Percentiles rank a stretch among this genome's conserved stretches.
Evolutionary conservation across 2,888 invertebrate species (phyloP).

Genomic region (Eristalis intricaria): DNA sequence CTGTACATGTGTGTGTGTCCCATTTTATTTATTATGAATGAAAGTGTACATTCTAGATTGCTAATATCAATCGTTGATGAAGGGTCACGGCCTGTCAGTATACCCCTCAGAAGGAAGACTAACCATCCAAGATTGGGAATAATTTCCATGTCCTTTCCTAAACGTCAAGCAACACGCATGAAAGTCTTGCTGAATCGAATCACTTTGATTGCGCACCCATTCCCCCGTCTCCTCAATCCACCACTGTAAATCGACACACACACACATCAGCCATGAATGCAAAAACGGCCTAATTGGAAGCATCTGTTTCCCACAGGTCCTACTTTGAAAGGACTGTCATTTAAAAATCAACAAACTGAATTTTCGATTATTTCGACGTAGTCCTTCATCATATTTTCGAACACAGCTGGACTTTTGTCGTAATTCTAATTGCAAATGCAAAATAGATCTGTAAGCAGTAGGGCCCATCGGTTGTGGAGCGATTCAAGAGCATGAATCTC

Average conservation of each 20-base stretch:
- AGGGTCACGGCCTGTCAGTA: background rate
- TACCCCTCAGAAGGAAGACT: background rate
- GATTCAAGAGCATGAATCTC: no score
- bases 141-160: background rate
- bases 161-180: no score
- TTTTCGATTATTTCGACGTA: background rate
- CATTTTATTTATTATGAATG: background rate
- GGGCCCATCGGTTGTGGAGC: background rate
- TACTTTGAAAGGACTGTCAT: background rate
- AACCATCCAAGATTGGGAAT: no score
- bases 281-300: slow-evolving; percentile 28
- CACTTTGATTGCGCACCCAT: no score
- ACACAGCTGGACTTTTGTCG: background rate
- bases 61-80: background rate
- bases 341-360: slow-evolving; percentile 44
- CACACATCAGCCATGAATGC: background rate
- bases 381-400: background rate
- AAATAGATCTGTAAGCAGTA: background rate
- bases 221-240: no score
- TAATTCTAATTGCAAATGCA: background rate
- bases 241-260: no score
- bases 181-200: no score
- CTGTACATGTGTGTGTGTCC: background rate
- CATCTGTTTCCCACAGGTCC: background rate
- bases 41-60: background rate